phyloP scores from a whole-genome alignment of 2,113 vertebrate species.

The Hylia prasina region DNA sequence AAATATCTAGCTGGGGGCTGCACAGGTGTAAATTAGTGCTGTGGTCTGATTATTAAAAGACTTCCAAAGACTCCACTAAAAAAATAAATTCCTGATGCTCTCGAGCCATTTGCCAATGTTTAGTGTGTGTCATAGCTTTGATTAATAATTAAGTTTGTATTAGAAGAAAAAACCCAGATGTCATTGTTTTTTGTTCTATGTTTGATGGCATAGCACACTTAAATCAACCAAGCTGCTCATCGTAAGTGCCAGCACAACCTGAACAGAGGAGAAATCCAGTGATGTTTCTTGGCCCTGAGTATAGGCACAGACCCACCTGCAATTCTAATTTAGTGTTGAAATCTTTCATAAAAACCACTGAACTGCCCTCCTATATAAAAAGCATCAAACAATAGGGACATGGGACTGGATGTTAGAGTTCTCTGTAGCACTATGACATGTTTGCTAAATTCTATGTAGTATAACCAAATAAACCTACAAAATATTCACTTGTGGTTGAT shows the following conservation, averaged over 20 bases:
- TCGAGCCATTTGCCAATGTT: constrained; percentile 21
- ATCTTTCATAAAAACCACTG: background rate
- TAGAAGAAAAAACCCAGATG: constrained; percentile 30
- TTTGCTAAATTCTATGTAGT: background rate
- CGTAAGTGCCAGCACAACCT: background rate
- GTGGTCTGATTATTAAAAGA: background rate
- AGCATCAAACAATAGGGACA: background rate
- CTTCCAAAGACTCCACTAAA: constrained; percentile 19
- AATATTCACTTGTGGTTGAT: background rate
- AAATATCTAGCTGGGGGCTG: background rate
- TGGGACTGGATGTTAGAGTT: background rate
- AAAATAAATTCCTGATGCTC: constrained; percentile 16
- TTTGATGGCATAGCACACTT: background rate
- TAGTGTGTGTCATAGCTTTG: background rate
- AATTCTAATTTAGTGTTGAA: background rate
- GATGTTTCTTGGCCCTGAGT: background rate
- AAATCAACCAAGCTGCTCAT: background rate
- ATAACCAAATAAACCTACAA: background rate
- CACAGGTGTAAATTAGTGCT: background rate
- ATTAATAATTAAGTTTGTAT: constrained; percentile 36
- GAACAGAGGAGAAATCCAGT: background rate
- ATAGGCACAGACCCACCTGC: background rate
- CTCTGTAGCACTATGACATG: background rate
- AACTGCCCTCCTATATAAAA: background rate
- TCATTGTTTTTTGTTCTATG: background rate